Evolutionary conservation across 2,113 vertebrate genomes (phyloP).

Genomic region (Lipotes vexillifer): DNA sequence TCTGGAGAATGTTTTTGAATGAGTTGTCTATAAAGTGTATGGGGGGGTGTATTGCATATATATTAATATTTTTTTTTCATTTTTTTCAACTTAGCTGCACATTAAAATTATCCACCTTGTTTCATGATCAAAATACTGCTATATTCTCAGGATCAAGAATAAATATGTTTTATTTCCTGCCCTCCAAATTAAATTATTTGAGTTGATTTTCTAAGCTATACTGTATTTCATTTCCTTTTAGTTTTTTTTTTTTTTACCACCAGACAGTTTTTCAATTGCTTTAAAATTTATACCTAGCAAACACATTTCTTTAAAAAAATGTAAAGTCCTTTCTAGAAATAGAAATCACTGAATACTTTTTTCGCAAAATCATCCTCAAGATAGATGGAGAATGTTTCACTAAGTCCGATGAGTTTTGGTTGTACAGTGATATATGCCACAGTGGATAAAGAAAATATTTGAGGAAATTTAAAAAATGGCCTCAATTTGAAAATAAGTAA

Average conservation of each 20-base stretch:
- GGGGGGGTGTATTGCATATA: neutral
- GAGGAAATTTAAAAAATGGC: neutral
- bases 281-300: slow-evolving; percentile 35
- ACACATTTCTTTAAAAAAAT: slow-evolving; percentile 35
- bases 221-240: slow-evolving; percentile 38
- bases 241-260: slow-evolving; percentile 19
- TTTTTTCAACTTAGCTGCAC: neutral
- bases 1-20: slow-evolving; percentile 3
- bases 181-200: slow-evolving; percentile 46
- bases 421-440: neutral
- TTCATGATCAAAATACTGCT: slow-evolving; percentile 13
- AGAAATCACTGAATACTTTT: neutral
- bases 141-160: slow-evolving; percentile 42
- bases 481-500: neutral
- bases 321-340: neutral
- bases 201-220: slow-evolving; percentile 47
- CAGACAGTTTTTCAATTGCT: neutral
- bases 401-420: neutral
- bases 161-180: slow-evolving; percentile 53
- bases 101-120: slow-evolving; percentile 48
- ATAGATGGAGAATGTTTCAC: slow-evolving; percentile 15
- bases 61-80: slow-evolving; percentile 17
- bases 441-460: neutral
- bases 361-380: neutral
- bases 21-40: slow-evolving; percentile 23